phyloP scores from a whole-genome alignment of 2,888 invertebrate species.

The Selenia dentaria region DNA sequence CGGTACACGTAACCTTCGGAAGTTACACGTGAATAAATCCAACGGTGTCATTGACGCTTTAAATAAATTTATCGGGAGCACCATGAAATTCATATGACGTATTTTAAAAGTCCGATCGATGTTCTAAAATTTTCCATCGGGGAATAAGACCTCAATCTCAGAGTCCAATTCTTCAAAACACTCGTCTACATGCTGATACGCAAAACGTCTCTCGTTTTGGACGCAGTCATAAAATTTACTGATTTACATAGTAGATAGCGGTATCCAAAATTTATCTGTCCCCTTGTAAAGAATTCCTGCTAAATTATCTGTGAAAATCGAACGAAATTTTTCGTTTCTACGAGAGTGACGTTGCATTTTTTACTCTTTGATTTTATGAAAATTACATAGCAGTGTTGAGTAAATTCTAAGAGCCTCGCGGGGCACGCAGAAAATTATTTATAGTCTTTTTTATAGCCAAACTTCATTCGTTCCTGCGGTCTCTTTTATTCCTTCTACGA shows the following conservation, averaged over 20 bases:
- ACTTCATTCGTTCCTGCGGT: constrained; percentile 83
- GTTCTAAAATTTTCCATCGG: constrained; percentile 54
- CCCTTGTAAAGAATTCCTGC: constrained; percentile 50
- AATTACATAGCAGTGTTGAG: constrained; percentile 8
- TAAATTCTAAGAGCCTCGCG: constrained; percentile 47
- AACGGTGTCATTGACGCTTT: constrained; percentile 34
- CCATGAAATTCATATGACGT: constrained; percentile 53
- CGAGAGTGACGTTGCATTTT: constrained; percentile 29
- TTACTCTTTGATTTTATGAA: constrained; percentile 15
- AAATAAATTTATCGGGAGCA: constrained; percentile 34
- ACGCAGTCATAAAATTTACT: constrained; percentile 48
- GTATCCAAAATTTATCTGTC: constrained; percentile 52
- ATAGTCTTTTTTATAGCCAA: constrained; percentile 81
- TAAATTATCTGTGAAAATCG: constrained; percentile 61
- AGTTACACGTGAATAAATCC: constrained; percentile 22
- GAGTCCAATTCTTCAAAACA: constrained; percentile 19
- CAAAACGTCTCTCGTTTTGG: constrained; percentile 42
- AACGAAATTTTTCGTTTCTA: constrained; percentile 34
- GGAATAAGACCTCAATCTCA: constrained; percentile 45
- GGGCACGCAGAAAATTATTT: constrained; percentile 78
- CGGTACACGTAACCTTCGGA: constrained; percentile 19
- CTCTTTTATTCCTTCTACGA: constrained; percentile 79
- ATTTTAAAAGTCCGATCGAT: constrained; percentile 56
- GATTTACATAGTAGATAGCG: constrained; percentile 55
- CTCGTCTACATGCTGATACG: constrained; percentile 34